Evolutionary conservation across 1,140 invertebrate genomes (phyloP).

Genomic region (Hycleus phaleratus): DNA sequence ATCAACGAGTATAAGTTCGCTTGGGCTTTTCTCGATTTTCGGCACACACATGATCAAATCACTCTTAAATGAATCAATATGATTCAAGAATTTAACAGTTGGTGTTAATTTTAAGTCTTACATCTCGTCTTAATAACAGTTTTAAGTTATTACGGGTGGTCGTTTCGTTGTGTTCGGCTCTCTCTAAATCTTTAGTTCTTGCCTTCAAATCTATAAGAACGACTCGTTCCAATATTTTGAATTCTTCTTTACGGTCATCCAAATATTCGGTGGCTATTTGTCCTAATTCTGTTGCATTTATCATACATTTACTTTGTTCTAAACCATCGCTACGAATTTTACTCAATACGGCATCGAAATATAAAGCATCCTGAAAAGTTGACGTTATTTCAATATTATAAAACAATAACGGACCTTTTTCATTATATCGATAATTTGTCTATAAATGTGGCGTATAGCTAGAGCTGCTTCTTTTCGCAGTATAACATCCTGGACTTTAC

Average conservation of each 20-base stretch:
- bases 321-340: constrained; percentile 45
- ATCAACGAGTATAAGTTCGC: constrained; percentile 43
- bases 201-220: constrained; percentile 53
- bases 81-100: neutral
- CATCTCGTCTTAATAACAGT: constrained; percentile 51
- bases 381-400: constrained; percentile 45
- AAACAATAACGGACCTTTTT: constrained; percentile 56
- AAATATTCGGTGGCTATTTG: constrained; percentile 52
- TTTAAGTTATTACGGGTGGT: constrained; percentile 23
- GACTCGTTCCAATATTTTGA: constrained; percentile 44
- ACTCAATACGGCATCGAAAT: constrained; percentile 48
- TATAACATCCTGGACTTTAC: constrained; percentile 47
- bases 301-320: constrained; percentile 48
- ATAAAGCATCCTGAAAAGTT: constrained; percentile 46
- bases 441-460: constrained; percentile 50
- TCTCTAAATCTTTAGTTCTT: constrained; percentile 45
- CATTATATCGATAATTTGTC: constrained; percentile 49
- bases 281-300: constrained; percentile 49
- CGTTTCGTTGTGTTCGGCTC: neutral
- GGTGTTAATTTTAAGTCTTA: constrained; percentile 27
- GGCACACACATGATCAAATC: constrained; percentile 38
- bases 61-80: constrained; percentile 35
- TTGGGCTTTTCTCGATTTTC: constrained; percentile 25
- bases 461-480: constrained; percentile 53
- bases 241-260: constrained; percentile 48